A percentile compares a stretch with the other conserved stretches of the same genome.
These are phyloP conservation scores for Macrochelys suwanniensis DNA, from an alignment of 2,797 vertebrate species.

Conservation along the genomic window DNA sequence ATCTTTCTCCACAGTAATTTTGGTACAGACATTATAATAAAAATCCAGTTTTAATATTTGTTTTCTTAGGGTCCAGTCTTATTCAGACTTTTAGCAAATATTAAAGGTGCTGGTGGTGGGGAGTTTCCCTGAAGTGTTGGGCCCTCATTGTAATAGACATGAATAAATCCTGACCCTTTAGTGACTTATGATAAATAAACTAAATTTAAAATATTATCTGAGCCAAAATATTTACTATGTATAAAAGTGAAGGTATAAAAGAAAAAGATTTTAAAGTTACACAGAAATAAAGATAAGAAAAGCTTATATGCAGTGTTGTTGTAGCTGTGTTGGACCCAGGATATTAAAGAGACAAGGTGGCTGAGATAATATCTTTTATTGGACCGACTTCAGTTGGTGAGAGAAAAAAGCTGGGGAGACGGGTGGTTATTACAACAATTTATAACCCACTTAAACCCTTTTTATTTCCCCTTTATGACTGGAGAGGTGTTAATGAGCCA, in stretches of 20 bases:
- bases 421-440: not conserved
- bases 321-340: not conserved
- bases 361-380: not conserved
- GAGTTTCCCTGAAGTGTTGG: not conserved
- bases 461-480: not conserved
- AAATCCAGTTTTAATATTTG: not conserved
- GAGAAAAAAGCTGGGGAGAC: not conserved
- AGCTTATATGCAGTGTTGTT: not conserved
- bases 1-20: not conserved
- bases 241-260: not conserved
- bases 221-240: not conserved
- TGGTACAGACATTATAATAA: accelerated
- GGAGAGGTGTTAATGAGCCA: not conserved
- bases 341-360: not conserved
- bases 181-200: not conserved
- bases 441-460: not conserved
- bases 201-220: not conserved
- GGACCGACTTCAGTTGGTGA: not conserved
- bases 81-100: not conserved
- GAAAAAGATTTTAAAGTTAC: not conserved
- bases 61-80: not conserved
- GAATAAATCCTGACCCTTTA: not conserved
- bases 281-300: not conserved
- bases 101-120: not conserved
- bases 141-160: not conserved